phyloP scores from a whole-genome alignment of 2,888 invertebrate genomes.

The Bombylius discolor region DNA sequence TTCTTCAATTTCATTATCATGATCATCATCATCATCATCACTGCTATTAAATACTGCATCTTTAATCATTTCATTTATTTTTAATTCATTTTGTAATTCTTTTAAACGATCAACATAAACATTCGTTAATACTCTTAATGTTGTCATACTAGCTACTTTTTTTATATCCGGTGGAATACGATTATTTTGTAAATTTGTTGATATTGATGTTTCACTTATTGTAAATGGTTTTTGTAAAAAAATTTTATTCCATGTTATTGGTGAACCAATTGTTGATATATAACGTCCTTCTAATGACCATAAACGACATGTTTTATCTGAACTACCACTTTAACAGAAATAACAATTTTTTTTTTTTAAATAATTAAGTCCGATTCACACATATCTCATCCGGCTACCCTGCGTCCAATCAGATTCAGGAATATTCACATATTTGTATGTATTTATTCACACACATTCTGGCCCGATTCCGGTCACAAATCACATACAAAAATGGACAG shows the following conservation, averaged over 20 bases:
- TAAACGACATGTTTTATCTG: slow-evolving; percentile 58
- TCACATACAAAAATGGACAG: too few relatives aligned
- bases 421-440: too few relatives aligned
- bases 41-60: slow-evolving; percentile 23
- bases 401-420: too few relatives aligned
- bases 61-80: slow-evolving; percentile 31
- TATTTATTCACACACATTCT: too few relatives aligned
- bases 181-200: slow-evolving; percentile 11
- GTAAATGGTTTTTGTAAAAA: too few relatives aligned
- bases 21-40: slow-evolving; percentile 12
- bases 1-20: neutral
- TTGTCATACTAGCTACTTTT: slow-evolving; percentile 61
- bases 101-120: slow-evolving; percentile 9
- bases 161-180: slow-evolving; percentile 60
- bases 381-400: neutral
- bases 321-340: slow-evolving; percentile 49
- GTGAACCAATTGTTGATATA: slow-evolving; percentile 62
- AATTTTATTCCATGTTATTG: slow-evolving; percentile 46
- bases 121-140: slow-evolving; percentile 49
- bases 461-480: too few relatives aligned
- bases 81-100: neutral
- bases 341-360: too few relatives aligned
- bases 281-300: slow-evolving; percentile 61
- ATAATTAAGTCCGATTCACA: neutral
- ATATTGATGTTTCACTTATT: slow-evolving; percentile 21